phyloP scores from a whole-genome alignment of 2,888 invertebrate species.

The Oxystoma pomonae region DNA sequence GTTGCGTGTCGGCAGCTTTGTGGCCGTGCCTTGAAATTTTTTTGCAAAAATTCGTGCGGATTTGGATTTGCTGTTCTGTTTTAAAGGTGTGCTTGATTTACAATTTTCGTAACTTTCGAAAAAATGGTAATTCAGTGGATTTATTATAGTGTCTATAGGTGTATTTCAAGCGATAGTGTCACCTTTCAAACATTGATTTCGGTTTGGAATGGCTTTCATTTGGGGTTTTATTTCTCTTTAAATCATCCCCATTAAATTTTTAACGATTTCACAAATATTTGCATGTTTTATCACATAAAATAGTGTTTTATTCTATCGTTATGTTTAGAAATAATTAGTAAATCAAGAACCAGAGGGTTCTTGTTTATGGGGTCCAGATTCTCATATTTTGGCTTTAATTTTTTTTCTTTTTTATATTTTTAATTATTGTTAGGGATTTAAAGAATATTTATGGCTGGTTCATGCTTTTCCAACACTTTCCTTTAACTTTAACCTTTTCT shows the following conservation, averaged over 20 bases:
- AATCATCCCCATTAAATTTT: neutral
- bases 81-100: constrained; percentile 26
- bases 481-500: too few relatives aligned
- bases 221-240: constrained; percentile 23
- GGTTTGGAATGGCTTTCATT: constrained; percentile 39
- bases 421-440: too few relatives aligned
- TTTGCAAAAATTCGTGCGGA: constrained; percentile 36
- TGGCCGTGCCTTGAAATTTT: constrained; percentile 43
- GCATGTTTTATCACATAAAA: neutral
- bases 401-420: too few relatives aligned
- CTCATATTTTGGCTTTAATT: neutral
- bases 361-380: neutral
- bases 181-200: constrained; percentile 44
- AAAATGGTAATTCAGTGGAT: neutral
- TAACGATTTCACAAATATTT: neutral
- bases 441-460: too few relatives aligned
- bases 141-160: constrained; percentile 18
- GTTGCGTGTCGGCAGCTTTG: constrained; percentile 45
- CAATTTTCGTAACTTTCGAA: neutral
- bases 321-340: neutral
- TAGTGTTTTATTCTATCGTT: neutral
- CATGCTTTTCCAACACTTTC: too few relatives aligned
- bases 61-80: constrained; percentile 22
- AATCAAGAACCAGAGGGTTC: neutral
- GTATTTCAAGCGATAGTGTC: constrained; percentile 19